Conservation (phyloP, 2,888 invertebrate genomes). For the Melanotus villosus region DNA sequence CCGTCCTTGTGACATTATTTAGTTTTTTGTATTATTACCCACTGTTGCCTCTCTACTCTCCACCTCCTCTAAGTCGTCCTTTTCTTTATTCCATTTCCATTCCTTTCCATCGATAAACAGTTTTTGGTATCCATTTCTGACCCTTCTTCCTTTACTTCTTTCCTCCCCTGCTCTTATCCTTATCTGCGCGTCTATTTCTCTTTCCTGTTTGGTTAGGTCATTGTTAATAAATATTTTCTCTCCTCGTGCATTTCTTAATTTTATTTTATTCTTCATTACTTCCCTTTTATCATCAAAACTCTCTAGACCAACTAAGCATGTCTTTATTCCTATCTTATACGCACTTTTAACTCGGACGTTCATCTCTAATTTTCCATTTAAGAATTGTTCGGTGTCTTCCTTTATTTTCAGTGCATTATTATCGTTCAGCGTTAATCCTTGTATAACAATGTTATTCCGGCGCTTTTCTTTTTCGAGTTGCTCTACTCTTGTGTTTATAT, state of each 20-base stretch:
- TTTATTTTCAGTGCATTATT: slow-evolving; percentile 5
- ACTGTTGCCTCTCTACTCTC: not conserved
- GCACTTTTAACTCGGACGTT: no score
- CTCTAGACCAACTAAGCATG: not conserved
- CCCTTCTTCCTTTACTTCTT: not conserved
- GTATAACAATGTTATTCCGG: slow-evolving; percentile 2
- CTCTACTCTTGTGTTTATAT: slow-evolving; percentile 4
- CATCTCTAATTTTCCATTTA: no score
- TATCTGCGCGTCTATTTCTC: no score
- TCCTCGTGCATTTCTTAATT: no score
- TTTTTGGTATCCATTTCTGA: not conserved
- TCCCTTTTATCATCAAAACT: no score
- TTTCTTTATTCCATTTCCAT: not conserved
- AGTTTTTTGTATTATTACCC: no score
- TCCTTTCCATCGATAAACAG: not conserved
- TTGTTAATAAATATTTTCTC: no score
- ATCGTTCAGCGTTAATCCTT: not conserved
- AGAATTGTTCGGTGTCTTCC: not conserved
- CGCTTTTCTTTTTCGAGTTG: slow-evolving; percentile 11
- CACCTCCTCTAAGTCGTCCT: no score
- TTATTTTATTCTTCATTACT: slow-evolving; percentile 1
- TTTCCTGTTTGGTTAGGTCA: no score
- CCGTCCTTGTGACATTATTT: no score
- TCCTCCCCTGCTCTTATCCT: not conserved
- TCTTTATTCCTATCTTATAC: no score